phyloP scores from a whole-genome alignment of 2,888 invertebrate species.

The Ligdia adustata region DNA sequence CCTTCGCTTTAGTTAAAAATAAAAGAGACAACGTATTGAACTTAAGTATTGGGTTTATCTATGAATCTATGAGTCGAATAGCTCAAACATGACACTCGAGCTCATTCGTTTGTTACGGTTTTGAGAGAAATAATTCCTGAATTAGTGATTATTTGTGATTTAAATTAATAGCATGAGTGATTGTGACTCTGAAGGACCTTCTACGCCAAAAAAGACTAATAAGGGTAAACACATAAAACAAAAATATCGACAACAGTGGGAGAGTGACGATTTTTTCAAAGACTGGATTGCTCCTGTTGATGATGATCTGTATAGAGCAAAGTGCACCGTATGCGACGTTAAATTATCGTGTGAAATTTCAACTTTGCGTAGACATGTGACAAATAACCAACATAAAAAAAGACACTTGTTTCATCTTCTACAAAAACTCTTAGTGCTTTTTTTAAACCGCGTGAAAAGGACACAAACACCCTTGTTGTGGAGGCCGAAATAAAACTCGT shows the following conservation, averaged over 20 bases:
- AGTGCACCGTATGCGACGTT: background rate
- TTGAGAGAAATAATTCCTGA: no score
- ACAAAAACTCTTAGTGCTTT: background rate
- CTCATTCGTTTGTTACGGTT: no score
- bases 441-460: background rate
- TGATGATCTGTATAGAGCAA: background rate
- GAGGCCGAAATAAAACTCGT: conserved; percentile 17
- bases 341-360: background rate
- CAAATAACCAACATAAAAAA: conserved; percentile 1
- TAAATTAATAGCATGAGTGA: conserved; percentile 11
- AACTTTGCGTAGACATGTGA: background rate
- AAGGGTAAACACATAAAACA: conserved; percentile 1
- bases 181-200: background rate
- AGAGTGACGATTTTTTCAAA: background rate
- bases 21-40: no score
- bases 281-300: conserved; percentile 1
- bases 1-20: no score
- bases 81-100: no score
- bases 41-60: no score
- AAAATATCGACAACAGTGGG: background rate
- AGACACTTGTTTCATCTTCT: background rate
- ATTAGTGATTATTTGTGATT: no score
- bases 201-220: background rate
- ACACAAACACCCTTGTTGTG: conserved; percentile 2
- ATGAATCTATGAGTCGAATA: no score